These are phyloP conservation scores for Micronycteris hirsuta DNA, from an alignment of 2,113 vertebrate genomes.

Conservation along the genomic window DNA sequence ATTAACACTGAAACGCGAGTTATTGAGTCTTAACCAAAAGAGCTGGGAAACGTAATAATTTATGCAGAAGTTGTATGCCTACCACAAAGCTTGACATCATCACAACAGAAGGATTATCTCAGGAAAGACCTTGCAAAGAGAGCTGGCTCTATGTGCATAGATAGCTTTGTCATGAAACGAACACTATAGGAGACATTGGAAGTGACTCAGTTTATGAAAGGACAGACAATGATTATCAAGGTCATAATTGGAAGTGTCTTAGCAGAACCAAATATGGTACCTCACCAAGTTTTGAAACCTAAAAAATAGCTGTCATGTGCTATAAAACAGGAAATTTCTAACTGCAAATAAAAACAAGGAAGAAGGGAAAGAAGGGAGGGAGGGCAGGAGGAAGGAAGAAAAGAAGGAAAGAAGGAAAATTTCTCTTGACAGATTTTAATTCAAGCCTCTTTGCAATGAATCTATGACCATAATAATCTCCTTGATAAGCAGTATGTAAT, in stretches of 20 bases:
- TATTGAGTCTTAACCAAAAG: neutral
- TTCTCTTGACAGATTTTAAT: neutral
- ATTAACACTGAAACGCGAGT: neutral
- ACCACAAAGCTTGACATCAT: neutral
- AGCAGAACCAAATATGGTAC: neutral
- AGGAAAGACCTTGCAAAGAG: neutral
- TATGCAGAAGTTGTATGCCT: neutral
- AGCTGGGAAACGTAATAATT: neutral
- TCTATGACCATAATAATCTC: neutral
- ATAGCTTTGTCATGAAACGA: neutral
- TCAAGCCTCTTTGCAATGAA: neutral
- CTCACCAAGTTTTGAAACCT: neutral
- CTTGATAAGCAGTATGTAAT: neutral
- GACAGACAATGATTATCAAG: neutral
- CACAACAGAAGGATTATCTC: neutral
- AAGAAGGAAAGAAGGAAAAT: neutral
- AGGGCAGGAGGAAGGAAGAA: accelerated
- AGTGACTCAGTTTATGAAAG: neutral
- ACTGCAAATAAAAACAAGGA: neutral
- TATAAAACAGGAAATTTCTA: neutral
- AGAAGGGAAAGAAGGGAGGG: neutral
- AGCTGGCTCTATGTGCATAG: neutral
- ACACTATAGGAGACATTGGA: neutral
- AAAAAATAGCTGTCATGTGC: neutral
- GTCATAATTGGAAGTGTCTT: neutral